Conservation (phyloP, 2,113 vertebrate species). For the human (Homo sapiens) region DNA sequence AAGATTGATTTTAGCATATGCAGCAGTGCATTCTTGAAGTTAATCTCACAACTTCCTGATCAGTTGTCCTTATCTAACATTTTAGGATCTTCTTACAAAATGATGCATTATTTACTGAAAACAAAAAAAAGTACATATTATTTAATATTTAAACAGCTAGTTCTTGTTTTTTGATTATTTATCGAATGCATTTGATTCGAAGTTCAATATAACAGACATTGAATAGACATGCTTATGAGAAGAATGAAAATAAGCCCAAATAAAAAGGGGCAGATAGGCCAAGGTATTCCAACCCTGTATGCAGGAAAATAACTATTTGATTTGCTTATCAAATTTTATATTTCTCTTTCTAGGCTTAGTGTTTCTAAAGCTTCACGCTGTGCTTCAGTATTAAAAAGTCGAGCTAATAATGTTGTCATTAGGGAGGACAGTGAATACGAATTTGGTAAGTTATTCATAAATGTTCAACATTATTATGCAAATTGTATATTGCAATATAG, state of each 20-base stretch:
- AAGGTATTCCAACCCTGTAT: not conserved
- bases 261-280: fast-evolving
- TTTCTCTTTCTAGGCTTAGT: not conserved
- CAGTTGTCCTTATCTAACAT: not conserved
- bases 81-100: not conserved
- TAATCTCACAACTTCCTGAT: not conserved
- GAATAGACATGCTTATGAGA: not conserved
- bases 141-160: not conserved
- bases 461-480: not conserved
- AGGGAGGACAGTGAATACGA: not conserved
- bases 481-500: not conserved
- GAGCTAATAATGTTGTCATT: not conserved
- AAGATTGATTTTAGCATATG: not conserved
- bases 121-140: not conserved
- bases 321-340: not conserved
- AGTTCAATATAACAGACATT: not conserved
- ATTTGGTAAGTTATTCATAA: conserved; percentile 33
- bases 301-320: not conserved
- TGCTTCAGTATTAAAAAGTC: not conserved
- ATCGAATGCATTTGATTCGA: not conserved
- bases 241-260: not conserved
- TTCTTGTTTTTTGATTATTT: not conserved
- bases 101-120: not conserved
- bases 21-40: not conserved
- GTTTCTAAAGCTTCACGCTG: not conserved